These are phyloP conservation scores for Argyra leucocephala DNA, from an alignment of 2,888 invertebrate genomes.

Conservation along the genomic window DNA sequence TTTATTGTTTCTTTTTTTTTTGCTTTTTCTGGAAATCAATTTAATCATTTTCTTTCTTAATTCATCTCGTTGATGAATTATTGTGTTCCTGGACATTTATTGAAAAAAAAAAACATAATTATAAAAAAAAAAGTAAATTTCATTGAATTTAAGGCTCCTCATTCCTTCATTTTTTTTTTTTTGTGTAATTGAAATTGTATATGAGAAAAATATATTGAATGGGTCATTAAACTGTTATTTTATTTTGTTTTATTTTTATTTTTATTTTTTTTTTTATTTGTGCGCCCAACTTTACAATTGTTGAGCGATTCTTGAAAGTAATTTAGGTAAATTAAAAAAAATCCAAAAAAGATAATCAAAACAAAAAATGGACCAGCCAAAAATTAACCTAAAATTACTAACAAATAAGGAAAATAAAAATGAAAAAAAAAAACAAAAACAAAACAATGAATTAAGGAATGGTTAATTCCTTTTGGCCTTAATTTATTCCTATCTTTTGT, in stretches of 20 bases:
- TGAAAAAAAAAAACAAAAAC: background rate
- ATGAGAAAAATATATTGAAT: background rate
- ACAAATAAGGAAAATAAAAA: background rate
- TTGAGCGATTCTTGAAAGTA: background rate
- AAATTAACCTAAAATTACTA: background rate
- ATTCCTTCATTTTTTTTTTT: background rate
- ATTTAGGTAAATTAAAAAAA: background rate
- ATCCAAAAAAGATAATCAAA: background rate
- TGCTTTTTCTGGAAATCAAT: too few relatives aligned
- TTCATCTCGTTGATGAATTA: too few relatives aligned
- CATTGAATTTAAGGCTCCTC: background rate
- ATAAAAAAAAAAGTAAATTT: background rate
- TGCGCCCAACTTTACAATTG: background rate
- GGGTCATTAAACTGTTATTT: slow-evolving; percentile 1
- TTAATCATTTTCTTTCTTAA: too few relatives aligned
- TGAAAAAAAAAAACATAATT: too few relatives aligned
- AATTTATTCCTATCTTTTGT: background rate
- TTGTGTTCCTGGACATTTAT: too few relatives aligned
- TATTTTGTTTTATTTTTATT: background rate
- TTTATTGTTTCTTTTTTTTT: too few relatives aligned
- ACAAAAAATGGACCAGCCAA: background rate
- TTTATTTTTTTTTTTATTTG: background rate
- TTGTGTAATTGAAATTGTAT: background rate
- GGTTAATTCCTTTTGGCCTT: background rate
- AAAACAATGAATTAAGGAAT: background rate